Evolutionary conservation across 2,797 vertebrate species (phyloP).

Genomic region (Myoxocephalus aenaeus): DNA sequence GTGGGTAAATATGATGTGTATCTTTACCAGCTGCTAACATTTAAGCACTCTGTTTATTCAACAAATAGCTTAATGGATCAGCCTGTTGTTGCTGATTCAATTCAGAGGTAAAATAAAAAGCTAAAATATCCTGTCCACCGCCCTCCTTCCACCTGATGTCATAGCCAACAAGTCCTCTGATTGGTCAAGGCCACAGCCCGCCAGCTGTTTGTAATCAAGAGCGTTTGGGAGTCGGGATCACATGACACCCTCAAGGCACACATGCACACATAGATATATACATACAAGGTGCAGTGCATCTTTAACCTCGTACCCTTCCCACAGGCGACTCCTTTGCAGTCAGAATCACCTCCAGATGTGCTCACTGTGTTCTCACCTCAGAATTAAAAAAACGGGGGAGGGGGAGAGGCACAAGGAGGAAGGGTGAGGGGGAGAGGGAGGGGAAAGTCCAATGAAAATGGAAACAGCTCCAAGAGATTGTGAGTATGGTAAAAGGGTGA

Average conservation of each 20-base stretch:
- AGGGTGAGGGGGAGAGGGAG: background rate
- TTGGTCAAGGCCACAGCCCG: constrained; percentile 40
- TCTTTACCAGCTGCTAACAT: constrained; percentile 1
- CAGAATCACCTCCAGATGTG: constrained; percentile 79
- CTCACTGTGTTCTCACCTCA: constrained; percentile 58
- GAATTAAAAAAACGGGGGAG: constrained; percentile 50
- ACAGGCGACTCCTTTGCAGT: constrained; percentile 62
- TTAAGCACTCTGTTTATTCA: background rate
- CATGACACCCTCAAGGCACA: constrained; percentile 69
- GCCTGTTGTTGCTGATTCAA: constrained; percentile 22
- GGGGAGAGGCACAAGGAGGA: constrained; percentile 15
- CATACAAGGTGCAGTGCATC: constrained; percentile 58
- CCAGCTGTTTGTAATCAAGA: constrained; percentile 80
- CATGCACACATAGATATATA: constrained; percentile 48
- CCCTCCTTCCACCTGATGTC: constrained; percentile 57
- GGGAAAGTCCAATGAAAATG: constrained; percentile 9
- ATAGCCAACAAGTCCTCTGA: constrained; percentile 27
- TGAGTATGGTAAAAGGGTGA: constrained; percentile 9
- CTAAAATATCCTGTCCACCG: constrained; percentile 23
- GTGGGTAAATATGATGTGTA: background rate
- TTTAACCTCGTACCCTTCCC: constrained; percentile 68
- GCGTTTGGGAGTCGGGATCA: constrained; percentile 62
- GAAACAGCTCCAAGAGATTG: constrained; percentile 2
- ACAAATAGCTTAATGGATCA: background rate
- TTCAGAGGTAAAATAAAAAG: constrained; percentile 35